Base-by-base conservation (phyloP, 2,797 vertebrate species). In the Ispidina picta region DNA sequence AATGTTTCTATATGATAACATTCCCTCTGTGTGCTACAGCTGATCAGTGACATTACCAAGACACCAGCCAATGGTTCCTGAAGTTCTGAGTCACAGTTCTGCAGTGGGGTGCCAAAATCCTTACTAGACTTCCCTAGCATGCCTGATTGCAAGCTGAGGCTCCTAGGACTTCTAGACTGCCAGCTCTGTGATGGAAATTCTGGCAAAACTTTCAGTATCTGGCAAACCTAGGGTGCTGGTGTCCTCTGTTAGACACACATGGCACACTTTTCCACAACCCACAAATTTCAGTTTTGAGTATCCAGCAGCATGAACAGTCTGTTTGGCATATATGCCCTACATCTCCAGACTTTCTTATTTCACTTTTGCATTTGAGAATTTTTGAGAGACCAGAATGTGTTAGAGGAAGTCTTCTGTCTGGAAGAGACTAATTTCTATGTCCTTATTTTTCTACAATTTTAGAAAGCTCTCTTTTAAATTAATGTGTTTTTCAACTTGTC, bases 21-120 rank as follows among this genome's bases (percentile, higher is more conserved):
- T 91, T 59, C 12, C 23, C 39, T 5, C 20, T 19, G 9, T 31
- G 48, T 73, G 62, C 75, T 83, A 29, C 43, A 71, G 70, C 87
- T 93, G 29, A 66, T 89, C 63, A 55, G 66, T 88, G 89, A 72
- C 63, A 52, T 93, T 94, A 88, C 62, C 64, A 63, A 88, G 68
- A 75, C 54, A 90, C 77, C 71, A 95, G 90, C 48, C 64, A 84
- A 89, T 56, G 64, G 83, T 83, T 95, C 80, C 74, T 83, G 64
- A 88, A 60, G 60, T 81, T 94, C 54, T 88, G 90, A 96, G 83
- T 96, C 93, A 92, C 81, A 82, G 60, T 20, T 86, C 86, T 91
- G 41, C 74, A 29, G 4, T 1, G 64, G 48, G 33, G 48, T 94
- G 93, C 93, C 93, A 95, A 60, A 91, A 93, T 86, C 33, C 49